A percentile compares a stretch with the other conserved stretches of the same genome.
These are phyloP conservation scores for Carduelis carduelis DNA, from an alignment of 2,797 vertebrate species.

Conservation along the genomic window DNA sequence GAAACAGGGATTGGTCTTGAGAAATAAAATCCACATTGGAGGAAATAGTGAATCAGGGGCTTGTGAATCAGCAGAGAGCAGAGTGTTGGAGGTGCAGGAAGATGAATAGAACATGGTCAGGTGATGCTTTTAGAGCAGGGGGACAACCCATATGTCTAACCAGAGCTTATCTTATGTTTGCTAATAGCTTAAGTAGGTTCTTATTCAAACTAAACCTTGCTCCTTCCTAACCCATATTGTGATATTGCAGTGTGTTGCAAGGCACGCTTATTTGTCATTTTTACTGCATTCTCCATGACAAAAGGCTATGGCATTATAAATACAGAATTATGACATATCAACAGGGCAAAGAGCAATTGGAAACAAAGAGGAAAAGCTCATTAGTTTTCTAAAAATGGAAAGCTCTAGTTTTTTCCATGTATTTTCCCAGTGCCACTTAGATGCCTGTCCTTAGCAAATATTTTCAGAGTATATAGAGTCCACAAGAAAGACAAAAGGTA, in stretches of 20 bases:
- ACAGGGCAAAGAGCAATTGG: not conserved
- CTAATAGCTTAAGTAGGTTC: not conserved
- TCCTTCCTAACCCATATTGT: not conserved
- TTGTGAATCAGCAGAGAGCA: not conserved
- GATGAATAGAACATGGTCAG: not conserved
- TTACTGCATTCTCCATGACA: not conserved
- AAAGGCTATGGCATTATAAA: not conserved
- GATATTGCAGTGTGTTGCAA: not conserved
- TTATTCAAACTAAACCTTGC: constrained; percentile 21
- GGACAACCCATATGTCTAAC: not conserved
- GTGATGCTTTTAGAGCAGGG: not conserved
- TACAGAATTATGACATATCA: not conserved
- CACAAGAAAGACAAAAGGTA: not conserved
- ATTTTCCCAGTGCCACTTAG: not conserved
- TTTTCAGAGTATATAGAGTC: not conserved
- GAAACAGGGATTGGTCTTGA: not conserved
- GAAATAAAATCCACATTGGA: not conserved
- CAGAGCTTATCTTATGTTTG: not conserved
- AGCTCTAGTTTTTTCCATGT: not conserved
- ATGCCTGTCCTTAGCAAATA: not conserved
- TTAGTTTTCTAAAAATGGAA: not conserved
- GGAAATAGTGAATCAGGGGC: not conserved
- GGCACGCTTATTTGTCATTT: not conserved
- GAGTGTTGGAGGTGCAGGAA: not conserved
- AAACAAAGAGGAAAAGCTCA: not conserved